These are phyloP conservation scores for Nematostella vectensis DNA, from an alignment of 92 coral and sea anemone genomes.

Conservation along the genomic window DNA sequence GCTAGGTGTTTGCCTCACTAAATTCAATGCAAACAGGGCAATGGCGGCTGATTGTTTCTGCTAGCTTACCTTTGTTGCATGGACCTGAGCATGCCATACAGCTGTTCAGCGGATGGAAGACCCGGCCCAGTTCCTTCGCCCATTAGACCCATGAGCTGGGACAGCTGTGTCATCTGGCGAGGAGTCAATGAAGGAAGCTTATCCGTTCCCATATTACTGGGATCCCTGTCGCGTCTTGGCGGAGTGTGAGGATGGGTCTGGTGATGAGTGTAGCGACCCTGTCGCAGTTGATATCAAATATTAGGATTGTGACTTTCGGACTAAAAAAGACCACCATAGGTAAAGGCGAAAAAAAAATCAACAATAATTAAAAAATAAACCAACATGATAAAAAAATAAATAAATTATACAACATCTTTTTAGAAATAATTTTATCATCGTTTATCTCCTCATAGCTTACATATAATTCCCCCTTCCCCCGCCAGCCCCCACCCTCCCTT, in stretches of 20 bases:
- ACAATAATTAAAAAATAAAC: too few relatives aligned
- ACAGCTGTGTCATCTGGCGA: constrained; percentile 53
- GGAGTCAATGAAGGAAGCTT: constrained; percentile 55
- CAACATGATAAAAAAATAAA: too few relatives aligned
- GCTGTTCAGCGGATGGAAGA: constrained; percentile 49
- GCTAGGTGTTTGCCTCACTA: too few relatives aligned
- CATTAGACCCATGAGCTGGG: constrained; percentile 46
- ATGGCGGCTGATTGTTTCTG: too few relatives aligned
- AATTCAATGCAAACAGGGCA: too few relatives aligned
- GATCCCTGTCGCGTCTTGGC: constrained; percentile 61
- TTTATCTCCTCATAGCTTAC: too few relatives aligned
- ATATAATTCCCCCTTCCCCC: not conserved
- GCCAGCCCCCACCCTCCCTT: not conserved
- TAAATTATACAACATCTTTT: too few relatives aligned
- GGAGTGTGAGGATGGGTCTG: constrained; percentile 58
- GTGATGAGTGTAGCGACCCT: not conserved
- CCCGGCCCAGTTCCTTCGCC: constrained; percentile 37
- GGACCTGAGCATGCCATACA: constrained; percentile 38
- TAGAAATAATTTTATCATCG: too few relatives aligned
- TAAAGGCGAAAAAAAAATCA: too few relatives aligned
- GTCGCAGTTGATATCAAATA: too few relatives aligned
- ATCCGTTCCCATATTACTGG: constrained; percentile 17
- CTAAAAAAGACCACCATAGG: not conserved
- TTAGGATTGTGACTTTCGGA: not conserved
- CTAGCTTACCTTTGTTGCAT: constrained; percentile 41